These are phyloP conservation scores for Trematomus loennbergii DNA, from an alignment of 2,113 vertebrate species.

Conservation along the genomic window DNA sequence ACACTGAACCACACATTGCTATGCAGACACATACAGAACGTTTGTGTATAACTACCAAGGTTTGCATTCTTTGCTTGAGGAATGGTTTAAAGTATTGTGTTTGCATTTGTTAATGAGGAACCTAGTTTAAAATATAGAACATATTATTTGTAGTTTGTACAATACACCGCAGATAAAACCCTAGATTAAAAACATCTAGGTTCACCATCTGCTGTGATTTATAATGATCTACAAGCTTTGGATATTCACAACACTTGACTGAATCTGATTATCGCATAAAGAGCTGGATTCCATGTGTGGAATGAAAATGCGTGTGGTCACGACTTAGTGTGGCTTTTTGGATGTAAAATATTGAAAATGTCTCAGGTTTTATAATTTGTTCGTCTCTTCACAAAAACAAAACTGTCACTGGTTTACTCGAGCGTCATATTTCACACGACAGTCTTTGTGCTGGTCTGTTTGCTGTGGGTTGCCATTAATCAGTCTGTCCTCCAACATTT, in stretches of 20 bases:
- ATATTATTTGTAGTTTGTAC: background rate
- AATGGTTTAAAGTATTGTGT: background rate
- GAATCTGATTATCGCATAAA: background rate
- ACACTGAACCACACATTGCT: background rate
- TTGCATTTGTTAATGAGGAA: too few species aligned
- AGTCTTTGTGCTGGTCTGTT: slow-evolving; percentile 10
- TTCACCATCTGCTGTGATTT: background rate
- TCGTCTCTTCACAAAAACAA: background rate
- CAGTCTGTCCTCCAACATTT: slow-evolving; percentile 16
- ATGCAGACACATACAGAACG: background rate
- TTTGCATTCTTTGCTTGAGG: background rate
- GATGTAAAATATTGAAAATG: background rate
- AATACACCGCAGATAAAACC: background rate
- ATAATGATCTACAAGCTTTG: background rate
- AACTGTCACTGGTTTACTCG: background rate
- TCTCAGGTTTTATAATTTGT: background rate
- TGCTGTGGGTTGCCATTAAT: slow-evolving; percentile 37
- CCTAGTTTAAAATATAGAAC: too few species aligned
- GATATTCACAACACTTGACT: background rate
- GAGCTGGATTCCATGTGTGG: background rate
- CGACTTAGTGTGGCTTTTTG: background rate
- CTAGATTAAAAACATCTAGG: too few species aligned
- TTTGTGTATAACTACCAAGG: background rate
- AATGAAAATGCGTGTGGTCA: background rate
- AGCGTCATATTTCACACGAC: slow-evolving; percentile 17